Conservation (phyloP, 2,888 invertebrate species). For the Cordilura impudica region DNA sequence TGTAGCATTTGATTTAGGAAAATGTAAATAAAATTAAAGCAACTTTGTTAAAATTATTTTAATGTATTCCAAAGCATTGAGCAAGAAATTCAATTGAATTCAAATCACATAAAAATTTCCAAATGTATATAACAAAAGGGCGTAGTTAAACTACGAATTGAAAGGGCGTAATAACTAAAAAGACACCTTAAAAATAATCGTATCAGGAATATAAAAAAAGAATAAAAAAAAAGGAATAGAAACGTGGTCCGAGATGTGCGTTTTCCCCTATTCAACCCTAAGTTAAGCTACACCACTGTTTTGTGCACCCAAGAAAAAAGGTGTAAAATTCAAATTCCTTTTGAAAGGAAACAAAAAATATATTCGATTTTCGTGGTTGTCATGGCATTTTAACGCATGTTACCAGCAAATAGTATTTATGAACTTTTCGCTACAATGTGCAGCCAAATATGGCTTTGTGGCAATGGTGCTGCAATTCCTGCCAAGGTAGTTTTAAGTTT, state of each 20-base stretch:
- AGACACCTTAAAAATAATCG: no score
- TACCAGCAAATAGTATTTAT: slow-evolving; percentile 43
- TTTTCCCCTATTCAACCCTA: not conserved
- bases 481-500: not conserved
- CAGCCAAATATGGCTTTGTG: slow-evolving; percentile 28
- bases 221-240: no score
- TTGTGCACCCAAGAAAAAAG: not conserved
- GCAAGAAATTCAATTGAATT: slow-evolving; percentile 17
- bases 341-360: not conserved
- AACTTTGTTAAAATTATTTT: not conserved
- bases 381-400: slow-evolving; percentile 53
- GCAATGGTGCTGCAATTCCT: slow-evolving; percentile 24
- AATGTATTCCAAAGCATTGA: not conserved
- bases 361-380: slow-evolving; percentile 47
- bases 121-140: not conserved
- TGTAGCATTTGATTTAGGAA: slow-evolving; percentile 14
- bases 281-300: not conserved
- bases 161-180: no score
- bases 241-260: not conserved
- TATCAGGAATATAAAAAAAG: no score
- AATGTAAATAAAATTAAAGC: slow-evolving; percentile 10
- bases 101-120: slow-evolving; percentile 16
- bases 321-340: slow-evolving; percentile 39
- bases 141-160: slow-evolving; percentile 11
- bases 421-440: slow-evolving; percentile 37